Evolutionary conservation across 1,140 invertebrate species (phyloP), one percentile per base, ranked within the genome.

Genomic region (Trachymyrmex septentrionalis): DNA sequence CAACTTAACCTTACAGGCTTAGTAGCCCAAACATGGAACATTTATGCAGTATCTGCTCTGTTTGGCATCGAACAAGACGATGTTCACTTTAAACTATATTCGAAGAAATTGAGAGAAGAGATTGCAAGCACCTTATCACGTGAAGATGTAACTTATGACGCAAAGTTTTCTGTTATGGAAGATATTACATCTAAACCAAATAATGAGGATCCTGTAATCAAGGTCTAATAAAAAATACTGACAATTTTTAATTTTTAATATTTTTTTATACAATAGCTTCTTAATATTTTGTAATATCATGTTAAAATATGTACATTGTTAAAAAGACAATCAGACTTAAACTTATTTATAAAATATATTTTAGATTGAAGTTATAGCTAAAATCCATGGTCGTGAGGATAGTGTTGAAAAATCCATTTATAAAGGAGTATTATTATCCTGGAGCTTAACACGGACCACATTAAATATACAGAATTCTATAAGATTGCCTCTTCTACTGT

Each of bases 41-140:
- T 95, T 30, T 94, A 72, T 75, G 93, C 90, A 21, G 92, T 93
- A 4, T 94, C 94, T 7, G 53, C 81, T 12, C 85, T 95, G 55
- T 95, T 93, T 77, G 84, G 86, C 78, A 92, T 94, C 34, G 14
- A 93, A 44, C 53, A 61, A n/a, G 84, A 92, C 67, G 88, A 94
- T 77, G 19, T 94, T 4, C 73, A 88, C 30, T 82, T 95, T 6
- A 95, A 94, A 80, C 50, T 89, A 9, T 95, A 94, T 72, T 91
- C 86, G 12, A 95, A 94, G 84, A 91, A 73, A 88, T 85, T 95
- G 34, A 91, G 93, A 61, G 94, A 95, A 87, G 93, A 94, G 87
- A 72, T 94, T 14, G 93, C 94, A 64, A 71, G n/a, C 7, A 92
- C 75, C 19, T 77, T 93, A 16, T 38, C 87, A 0, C 86, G 92